Percentiles rank a stretch among this genome's conserved stretches.
Evolutionary conservation across 2,888 invertebrate species (phyloP).

Genomic region (Onthophagus sagittarius): DNA sequence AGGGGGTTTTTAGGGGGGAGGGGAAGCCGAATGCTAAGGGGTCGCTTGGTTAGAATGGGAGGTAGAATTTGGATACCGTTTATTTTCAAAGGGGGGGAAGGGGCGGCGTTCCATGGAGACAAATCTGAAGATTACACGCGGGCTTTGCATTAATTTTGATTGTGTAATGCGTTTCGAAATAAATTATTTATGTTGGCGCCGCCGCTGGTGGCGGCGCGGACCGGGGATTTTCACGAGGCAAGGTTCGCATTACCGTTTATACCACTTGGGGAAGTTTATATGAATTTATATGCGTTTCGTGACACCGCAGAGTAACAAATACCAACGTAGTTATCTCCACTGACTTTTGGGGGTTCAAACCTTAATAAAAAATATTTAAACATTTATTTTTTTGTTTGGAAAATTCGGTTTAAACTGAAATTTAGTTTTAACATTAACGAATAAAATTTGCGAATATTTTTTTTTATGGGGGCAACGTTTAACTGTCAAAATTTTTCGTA

Average conservation of each 20-base stretch:
- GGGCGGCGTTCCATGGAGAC: constrained; percentile 31
- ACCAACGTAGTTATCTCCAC: too few relatives aligned
- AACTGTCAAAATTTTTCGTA: background rate
- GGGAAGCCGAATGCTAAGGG: background rate
- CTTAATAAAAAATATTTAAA: too few relatives aligned
- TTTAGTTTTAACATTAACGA: too few relatives aligned
- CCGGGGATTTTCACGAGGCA: background rate
- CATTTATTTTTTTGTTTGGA: too few relatives aligned
- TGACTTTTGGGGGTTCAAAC: too few relatives aligned
- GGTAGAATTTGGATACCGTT: constrained; percentile 11
- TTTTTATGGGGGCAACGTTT: background rate
- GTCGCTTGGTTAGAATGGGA: background rate
- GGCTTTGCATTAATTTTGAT: constrained; percentile 36
- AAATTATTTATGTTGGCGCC: constrained; percentile 32
- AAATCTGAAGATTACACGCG: constrained; percentile 36
- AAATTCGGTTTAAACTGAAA: too few relatives aligned
- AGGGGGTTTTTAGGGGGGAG: constrained; percentile 5
- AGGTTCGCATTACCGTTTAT: constrained; percentile 12
- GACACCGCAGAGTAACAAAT: background rate
- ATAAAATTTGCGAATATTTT: too few relatives aligned
- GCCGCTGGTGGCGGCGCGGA: constrained; percentile 6
- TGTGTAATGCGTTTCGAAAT: constrained; percentile 33
- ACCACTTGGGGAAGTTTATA: constrained; percentile 11
- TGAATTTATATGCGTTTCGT: constrained; percentile 12
- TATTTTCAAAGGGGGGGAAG: constrained; percentile 24